Percentiles rank a stretch among this genome's conserved stretches.
These are phyloP conservation scores for Drosophila ohnishii DNA, from an alignment of 1,140 invertebrate species.

Conservation along the genomic window DNA sequence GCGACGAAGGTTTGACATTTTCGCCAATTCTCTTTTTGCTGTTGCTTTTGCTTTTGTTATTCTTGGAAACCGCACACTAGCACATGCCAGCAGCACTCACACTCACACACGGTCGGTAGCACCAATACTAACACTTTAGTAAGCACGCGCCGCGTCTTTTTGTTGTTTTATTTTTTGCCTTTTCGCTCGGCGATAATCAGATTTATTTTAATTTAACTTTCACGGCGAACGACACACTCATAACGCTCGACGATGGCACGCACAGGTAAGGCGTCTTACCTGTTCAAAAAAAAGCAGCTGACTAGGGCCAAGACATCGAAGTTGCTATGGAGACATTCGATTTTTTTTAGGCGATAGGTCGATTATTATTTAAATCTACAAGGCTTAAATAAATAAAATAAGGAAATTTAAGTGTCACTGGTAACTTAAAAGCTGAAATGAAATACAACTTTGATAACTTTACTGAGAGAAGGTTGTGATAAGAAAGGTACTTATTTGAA, in stretches of 20 bases:
- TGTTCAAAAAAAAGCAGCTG: slow-evolving; percentile 27
- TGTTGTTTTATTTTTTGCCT: slow-evolving; percentile 29
- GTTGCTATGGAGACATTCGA: background rate
- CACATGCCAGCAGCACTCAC: slow-evolving; percentile 4
- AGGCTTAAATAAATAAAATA: background rate
- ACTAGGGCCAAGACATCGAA: background rate
- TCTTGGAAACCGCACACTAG: slow-evolving; percentile 61
- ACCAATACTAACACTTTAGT: slow-evolving; percentile 23
- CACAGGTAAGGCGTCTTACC: slow-evolving; percentile 40
- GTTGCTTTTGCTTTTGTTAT: slow-evolving; percentile 40
- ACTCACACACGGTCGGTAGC: slow-evolving; percentile 23
- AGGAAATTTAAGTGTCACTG: background rate
- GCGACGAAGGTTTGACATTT: slow-evolving; percentile 67
- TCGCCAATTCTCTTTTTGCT: slow-evolving; percentile 19
- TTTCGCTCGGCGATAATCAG: slow-evolving; percentile 36
- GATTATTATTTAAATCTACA: background rate
- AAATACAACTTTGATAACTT: background rate
- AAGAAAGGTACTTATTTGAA: background rate
- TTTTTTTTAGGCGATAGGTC: background rate
- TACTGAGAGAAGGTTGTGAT: background rate
- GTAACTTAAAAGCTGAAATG: background rate
- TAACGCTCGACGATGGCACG: slow-evolving; percentile 14
- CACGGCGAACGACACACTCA: slow-evolving; percentile 39
- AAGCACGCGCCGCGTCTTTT: slow-evolving; percentile 37
- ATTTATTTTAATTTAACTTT: slow-evolving; percentile 57